Base-by-base conservation (phyloP, 2,888 invertebrate genomes). In the Baronia brevicornis region DNA sequence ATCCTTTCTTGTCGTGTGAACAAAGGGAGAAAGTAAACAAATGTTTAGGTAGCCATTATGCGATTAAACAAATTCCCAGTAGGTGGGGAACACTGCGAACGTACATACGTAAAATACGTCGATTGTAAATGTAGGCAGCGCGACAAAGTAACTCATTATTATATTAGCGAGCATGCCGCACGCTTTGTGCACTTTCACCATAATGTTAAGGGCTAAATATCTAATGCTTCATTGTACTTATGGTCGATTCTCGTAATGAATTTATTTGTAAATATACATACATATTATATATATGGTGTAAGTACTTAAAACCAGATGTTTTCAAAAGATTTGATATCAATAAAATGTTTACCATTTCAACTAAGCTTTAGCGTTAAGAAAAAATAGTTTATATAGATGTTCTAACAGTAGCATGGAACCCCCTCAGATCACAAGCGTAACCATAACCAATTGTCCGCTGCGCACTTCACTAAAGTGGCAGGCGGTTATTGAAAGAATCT, bases 131-230 rank as follows among this genome's bases (percentile, higher is more conserved):
- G 54, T 60, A 63, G 56, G 61, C 58, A 48, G 8, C 52, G 50
- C 51, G 56, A 72, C 71, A 65, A 63, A 63, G 61, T 70, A 63
- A 61, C 59, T 66, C 53, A 65, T 68, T 70, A 69, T 74, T 72
- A 73, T 74, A 64, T 60, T 41, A 37, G 51, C 46, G 61, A 67
- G 65, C 67, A 70, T 62, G 56, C 55, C 50, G 47, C 47, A 49
- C 49, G 59, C 67, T 67, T 69, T 69, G 66, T 45, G 17, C 35
- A 58, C 63, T 62, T 63, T 62, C 61, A 56, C 48, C 49, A 64
- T 53, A 50, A 46, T 44, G 44, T 28, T 28, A 15, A 41, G 51
- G 54, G 55, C 60, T 65, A 63, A 66, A 69, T 62, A 63, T 64
- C 36, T 51, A 48, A 53, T 51, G 51, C 46, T 43, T 44, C 45